Base-by-base conservation (phyloP, 2,888 invertebrate genomes). In the Acanthosepion lycidas region DNA sequence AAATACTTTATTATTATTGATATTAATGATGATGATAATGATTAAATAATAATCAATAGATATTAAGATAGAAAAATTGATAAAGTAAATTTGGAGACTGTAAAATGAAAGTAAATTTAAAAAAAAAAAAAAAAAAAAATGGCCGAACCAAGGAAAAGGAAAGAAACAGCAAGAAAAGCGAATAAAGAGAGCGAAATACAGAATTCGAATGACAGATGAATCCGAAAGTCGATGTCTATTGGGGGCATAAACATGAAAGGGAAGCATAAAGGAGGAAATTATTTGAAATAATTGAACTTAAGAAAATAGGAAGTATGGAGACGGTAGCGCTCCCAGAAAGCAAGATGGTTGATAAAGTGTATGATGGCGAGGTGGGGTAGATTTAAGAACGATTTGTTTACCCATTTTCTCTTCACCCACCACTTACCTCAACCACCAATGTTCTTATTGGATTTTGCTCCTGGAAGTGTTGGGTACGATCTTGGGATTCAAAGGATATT, bases 361-460 rank as follows among this genome's bases (percentile, higher is more conserved):
- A 42, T 42, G 78, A n/a, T 8, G 12, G 33, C 33, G 33, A 33
- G n/a, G 8, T 0, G n/a, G n/a, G n/a, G 59, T 26, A 59, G 59
- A 59, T 20, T 59, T 59, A 59, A 59, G 59, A 59, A 59, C 23
- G 28, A 28, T 33, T 78, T 78, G n/a, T 78, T 78, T 59, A 15
- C 33, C 78, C n/a, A 78, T 15, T n/a, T 78, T 78, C 23, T 78
- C 78, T n/a, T 78, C 42, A 3, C 2, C 42, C 42, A 42, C 1
- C 18, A 12, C n/a, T 78, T 78, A 33, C 15, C 78, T 78, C n/a
- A 5, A 33, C 78, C 78, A 78, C 33, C 33, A n/a, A 12, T 3
- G 78, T 78, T 33, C 78, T 78, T 78, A 78, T 78, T n/a, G 78
- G n/a, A 78, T 78, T n/a, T 78, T 78, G 78, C 78, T 33, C 78